Conservation (phyloP, 1,140 invertebrate genomes). For the Drosophila lowei region DNA sequence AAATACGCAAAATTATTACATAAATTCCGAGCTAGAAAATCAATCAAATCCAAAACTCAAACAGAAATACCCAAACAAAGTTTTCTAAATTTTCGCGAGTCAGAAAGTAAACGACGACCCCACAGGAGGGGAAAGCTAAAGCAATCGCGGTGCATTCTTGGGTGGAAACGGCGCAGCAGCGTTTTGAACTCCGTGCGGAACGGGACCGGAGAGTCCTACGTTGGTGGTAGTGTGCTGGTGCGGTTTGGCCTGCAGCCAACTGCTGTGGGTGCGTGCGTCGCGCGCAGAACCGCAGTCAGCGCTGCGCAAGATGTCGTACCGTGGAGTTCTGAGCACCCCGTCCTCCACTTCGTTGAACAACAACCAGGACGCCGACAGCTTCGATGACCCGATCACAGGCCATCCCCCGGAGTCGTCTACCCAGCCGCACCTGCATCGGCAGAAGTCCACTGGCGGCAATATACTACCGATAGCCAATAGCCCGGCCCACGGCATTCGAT, state of each 20-base stretch:
- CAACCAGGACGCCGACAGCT: conserved; percentile 44
- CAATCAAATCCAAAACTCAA: not conserved
- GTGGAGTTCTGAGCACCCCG: conserved; percentile 53
- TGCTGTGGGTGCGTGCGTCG: not conserved
- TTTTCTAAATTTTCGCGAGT: too few species aligned
- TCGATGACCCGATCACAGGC: conserved; percentile 34
- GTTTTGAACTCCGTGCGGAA: too few species aligned
- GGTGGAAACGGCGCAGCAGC: not conserved
- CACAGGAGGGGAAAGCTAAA: not conserved
- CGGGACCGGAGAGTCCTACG: not conserved
- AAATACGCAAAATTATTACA: conserved; percentile 13
- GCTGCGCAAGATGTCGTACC: conserved; percentile 53
- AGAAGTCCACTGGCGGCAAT: too few species aligned
- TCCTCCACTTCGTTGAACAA: conserved; percentile 7
- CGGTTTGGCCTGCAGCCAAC: not conserved
- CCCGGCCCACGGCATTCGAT: too few species aligned
- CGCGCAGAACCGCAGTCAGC: not conserved
- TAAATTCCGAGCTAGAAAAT: not conserved
- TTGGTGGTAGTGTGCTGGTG: not conserved
- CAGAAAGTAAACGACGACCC: too few species aligned
- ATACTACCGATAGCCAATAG: too few species aligned
- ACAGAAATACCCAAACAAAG: not conserved
- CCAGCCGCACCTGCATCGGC: conserved; percentile 2
- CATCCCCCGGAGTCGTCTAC: not conserved
- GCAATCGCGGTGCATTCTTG: not conserved